Evolutionary conservation across 2,113 vertebrate species (phyloP), one percentile per base, ranked within the genome.

Genomic region (Phylloscopus trochiloides): DNA sequence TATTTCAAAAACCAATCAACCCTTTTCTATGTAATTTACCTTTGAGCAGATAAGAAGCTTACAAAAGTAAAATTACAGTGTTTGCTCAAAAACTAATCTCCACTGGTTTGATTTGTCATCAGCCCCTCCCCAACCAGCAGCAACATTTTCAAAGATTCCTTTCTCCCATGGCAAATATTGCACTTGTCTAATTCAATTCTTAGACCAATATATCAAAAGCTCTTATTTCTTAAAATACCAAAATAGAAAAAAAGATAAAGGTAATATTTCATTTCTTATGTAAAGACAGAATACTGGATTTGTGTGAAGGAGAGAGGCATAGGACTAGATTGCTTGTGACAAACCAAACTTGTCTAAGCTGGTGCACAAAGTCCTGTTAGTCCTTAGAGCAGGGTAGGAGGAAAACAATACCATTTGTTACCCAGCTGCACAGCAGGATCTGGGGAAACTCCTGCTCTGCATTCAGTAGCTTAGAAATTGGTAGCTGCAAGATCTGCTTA

Each of bases 1-100:
- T 78, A 62, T 51, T 93, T 80, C 55, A 90, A 72, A 86, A 94
- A 86, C 24, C 61, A 90, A 91, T 87, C 84, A 76, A 34, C 5
- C 6, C 29, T 70, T 88, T 88, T 80, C 32, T 73, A 61, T 94
- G 74, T 79, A 21, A 74, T 91, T 88, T 95, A 43, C 24, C 51
- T 86, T 83, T 72, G 78, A 96, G 88, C n/a, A 66, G 74, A 82
- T 92, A 96, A 96, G 94, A 92, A 92, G 63, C 78, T 97, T 94
- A 81, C 24, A 63, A 59, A 94, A 94, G 42, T 84, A 94, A 94
- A 95, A 96, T 90, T 85, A 79, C 61, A 76, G 24, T 50, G 42
- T 63, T 91, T 94, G 32, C 51, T 80, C 43, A 63, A 77, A 90
- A 90, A 50, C 47, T 82, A 83, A 86, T 95, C 74, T 94, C 25